Conservation (phyloP, 2,113 vertebrate genomes). For the Phylloscopus trochilus region DNA sequence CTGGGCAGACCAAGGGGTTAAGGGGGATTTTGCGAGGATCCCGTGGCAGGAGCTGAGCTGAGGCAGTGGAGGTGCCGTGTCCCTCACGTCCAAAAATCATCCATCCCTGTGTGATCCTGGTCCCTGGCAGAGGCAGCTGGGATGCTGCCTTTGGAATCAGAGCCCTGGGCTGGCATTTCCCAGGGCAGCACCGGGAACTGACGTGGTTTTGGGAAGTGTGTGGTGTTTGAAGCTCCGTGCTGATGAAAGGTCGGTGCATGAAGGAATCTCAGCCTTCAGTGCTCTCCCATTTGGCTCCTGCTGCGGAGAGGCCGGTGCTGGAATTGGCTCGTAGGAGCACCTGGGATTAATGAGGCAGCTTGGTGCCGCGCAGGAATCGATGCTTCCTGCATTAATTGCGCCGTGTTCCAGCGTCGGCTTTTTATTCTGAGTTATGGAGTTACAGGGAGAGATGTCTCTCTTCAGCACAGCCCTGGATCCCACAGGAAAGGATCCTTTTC, state of each 20-base stretch:
- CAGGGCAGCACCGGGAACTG: rapidly evolving
- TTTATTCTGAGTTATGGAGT: slow-evolving; percentile 74
- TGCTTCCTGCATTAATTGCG: slow-evolving; percentile 74
- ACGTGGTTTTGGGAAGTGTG: rapidly evolving
- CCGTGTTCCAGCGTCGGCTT: slow-evolving; percentile 38
- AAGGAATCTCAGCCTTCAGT: slow-evolving; percentile 54
- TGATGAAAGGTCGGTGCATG: background rate
- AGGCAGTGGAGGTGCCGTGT: background rate
- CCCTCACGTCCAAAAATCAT: rapidly evolving
- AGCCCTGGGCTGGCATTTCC: background rate
- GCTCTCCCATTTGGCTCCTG: slow-evolving; percentile 18
- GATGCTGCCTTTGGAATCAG: background rate
- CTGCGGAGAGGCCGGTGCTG: slow-evolving; percentile 13
- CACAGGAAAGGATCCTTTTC: background rate
- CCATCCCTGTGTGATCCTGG: background rate
- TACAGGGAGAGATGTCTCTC: slow-evolving; percentile 62
- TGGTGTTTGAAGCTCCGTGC: background rate
- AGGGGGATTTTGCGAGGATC: background rate
- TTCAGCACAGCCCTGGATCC: background rate
- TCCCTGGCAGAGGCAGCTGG: background rate
- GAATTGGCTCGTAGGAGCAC: slow-evolving; percentile 65
- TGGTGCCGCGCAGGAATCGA: slow-evolving; percentile 73
- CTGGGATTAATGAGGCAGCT: slow-evolving; percentile 79
- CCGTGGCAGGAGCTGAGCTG: background rate
- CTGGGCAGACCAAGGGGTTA: rapidly evolving